Percentiles rank a stretch among this genome's conserved stretches.
Evolutionary conservation across 2,888 invertebrate species (phyloP).

Genomic region (Tetragonula carbonaria): DNA sequence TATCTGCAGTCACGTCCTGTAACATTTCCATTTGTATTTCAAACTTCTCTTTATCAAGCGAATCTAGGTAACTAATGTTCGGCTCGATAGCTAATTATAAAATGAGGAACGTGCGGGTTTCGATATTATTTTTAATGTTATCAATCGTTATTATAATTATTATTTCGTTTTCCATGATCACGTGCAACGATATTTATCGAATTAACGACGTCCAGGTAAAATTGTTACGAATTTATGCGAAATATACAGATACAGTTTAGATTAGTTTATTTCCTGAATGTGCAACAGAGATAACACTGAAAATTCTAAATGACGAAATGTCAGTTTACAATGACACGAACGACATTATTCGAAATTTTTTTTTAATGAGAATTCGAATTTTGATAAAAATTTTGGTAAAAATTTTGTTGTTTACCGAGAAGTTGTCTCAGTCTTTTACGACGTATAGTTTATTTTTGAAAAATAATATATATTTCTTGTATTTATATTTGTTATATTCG

Average conservation of each 20-base stretch:
- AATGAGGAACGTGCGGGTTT: conserved; percentile 5
- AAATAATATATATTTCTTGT: too few relatives aligned
- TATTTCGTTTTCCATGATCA: neutral
- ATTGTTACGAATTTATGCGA: neutral
- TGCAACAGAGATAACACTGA: neutral
- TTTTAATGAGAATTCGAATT: too few relatives aligned
- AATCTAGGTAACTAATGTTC: conserved; percentile 43
- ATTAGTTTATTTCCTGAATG: neutral
- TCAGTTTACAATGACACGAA: neutral
- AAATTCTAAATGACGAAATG: neutral
- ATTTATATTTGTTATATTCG: too few relatives aligned
- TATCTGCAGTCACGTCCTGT: conserved; percentile 44
- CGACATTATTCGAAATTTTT: too few relatives aligned
- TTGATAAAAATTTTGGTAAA: too few relatives aligned
- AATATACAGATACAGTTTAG: too few relatives aligned
- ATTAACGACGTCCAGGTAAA: neutral
- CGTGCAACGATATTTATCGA: neutral
- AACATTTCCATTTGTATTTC: conserved; percentile 54
- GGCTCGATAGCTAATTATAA: conserved; percentile 25
- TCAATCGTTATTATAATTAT: neutral
- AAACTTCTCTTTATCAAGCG: conserved; percentile 36
- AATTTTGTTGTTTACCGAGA: too few relatives aligned
- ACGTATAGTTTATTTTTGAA: too few relatives aligned
- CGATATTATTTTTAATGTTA: conserved; percentile 7
- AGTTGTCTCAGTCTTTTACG: too few relatives aligned